Conservation (phyloP, 2,888 invertebrate species). For the Andrena camellia region DNA sequence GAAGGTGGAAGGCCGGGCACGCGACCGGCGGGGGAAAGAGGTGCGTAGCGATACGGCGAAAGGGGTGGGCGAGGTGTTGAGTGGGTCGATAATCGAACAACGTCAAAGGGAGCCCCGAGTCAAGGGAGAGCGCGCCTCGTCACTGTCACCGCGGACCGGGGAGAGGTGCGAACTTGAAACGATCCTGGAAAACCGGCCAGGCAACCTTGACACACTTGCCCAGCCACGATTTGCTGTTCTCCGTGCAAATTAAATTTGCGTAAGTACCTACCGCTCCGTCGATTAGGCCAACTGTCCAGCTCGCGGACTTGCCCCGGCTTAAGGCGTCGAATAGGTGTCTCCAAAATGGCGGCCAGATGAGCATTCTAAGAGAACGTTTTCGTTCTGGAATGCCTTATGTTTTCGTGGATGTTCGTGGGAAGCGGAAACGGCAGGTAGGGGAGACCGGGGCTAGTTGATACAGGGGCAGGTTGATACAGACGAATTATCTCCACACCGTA, state of each 20-base stretch:
- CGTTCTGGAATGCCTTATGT: too few species aligned
- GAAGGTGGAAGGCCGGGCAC: not conserved
- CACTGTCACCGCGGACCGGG: slow-evolving; percentile 4
- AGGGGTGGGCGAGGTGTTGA: slow-evolving; percentile 7
- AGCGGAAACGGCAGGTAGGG: too few species aligned
- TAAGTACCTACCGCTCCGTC: slow-evolving; percentile 24
- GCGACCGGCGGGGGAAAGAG: not conserved
- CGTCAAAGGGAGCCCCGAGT: slow-evolving; percentile 45
- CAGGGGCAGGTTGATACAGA: too few species aligned
- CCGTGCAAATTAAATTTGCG: slow-evolving; percentile 42
- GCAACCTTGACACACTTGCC: slow-evolving; percentile 41
- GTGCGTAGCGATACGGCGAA: not conserved
- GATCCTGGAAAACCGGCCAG: slow-evolving; percentile 38
- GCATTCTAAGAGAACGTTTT: not conserved
- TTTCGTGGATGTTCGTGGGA: too few species aligned
- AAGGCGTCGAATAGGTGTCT: not conserved
- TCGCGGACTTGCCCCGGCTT: not conserved
- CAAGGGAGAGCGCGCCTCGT: slow-evolving; percentile 27
- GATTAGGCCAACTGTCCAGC: slow-evolving; percentile 15
- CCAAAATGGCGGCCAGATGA: not conserved
- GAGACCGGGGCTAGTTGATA: too few species aligned
- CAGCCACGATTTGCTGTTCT: not conserved
- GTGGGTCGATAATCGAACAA: slow-evolving; percentile 45
- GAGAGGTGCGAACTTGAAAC: slow-evolving; percentile 40
- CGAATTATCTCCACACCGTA: too few species aligned